phyloP scores from a whole-genome alignment of 2,888 invertebrate species.

The Strigamia transsilvanica region DNA sequence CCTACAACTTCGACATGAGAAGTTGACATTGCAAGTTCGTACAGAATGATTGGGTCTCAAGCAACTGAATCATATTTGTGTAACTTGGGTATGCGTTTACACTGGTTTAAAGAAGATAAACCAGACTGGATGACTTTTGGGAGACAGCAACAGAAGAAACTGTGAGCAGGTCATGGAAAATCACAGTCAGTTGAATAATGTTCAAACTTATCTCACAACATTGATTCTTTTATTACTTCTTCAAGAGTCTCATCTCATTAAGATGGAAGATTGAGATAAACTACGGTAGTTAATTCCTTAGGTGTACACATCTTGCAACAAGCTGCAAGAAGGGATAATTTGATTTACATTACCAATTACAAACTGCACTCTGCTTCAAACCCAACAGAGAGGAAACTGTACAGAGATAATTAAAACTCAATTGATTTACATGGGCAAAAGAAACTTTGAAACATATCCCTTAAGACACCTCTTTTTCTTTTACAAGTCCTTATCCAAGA shows the following conservation, averaged over 20 bases:
- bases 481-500: not conserved
- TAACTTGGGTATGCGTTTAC: too few relatives aligned
- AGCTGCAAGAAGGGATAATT: not conserved
- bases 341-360: slow-evolving; percentile 8
- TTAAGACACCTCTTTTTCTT: not conserved
- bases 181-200: not conserved
- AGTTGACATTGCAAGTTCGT: too few relatives aligned
- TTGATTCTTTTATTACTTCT: not conserved
- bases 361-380: slow-evolving; percentile 2
- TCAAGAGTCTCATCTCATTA: not conserved
- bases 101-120: too few relatives aligned
- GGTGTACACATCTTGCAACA: not conserved
- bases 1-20: too few relatives aligned
- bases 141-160: too few relatives aligned
- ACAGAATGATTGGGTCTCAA: too few relatives aligned
- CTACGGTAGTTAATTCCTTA: not conserved
- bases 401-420: slow-evolving; percentile 3
- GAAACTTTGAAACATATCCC: not conserved
- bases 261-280: slow-evolving; percentile 1
- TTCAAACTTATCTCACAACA: not conserved
- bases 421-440: slow-evolving; percentile 8
- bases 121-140: too few relatives aligned
- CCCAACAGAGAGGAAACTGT: not conserved
- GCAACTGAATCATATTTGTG: too few relatives aligned
- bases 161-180: not conserved